A percentile compares a stretch with the other conserved stretches of the same genome.
phyloP scores from a whole-genome alignment of 2,797 vertebrate genomes.

The Cirrhinus mrigala region DNA sequence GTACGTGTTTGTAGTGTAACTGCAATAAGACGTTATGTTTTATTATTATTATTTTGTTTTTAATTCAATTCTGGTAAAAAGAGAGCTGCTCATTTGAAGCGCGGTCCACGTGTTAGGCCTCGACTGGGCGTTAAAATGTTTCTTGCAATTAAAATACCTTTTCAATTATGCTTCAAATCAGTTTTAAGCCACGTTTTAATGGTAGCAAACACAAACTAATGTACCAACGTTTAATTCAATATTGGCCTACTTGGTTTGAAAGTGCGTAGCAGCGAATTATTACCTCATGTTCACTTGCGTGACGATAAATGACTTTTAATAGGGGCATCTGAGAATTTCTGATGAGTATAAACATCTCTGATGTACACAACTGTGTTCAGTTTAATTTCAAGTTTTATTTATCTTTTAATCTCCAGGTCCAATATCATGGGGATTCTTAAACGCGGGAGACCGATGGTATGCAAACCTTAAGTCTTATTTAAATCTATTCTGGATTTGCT shows the following conservation, averaged over 20 bases:
- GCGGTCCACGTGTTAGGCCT: conserved; percentile 5
- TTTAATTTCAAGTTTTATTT: no score
- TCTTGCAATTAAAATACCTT: rapidly evolving
- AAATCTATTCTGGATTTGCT: conserved; percentile 55
- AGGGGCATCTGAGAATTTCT: conserved; percentile 83
- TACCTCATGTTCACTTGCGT: not conserved
- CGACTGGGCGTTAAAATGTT: no score
- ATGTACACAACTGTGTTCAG: conserved; percentile 53
- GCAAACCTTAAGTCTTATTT: rapidly evolving
- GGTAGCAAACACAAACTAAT: not conserved
- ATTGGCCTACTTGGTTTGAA: not conserved
- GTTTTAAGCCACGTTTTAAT: not conserved
- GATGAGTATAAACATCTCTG: conserved; percentile 81
- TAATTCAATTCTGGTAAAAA: not conserved
- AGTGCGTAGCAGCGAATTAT: not conserved
- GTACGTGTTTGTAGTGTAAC: rapidly evolving
- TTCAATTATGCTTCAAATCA: rapidly evolving
- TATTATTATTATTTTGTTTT: not conserved
- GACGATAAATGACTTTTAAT: conserved; percentile 81
- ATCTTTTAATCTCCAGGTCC: not conserved
- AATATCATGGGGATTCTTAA: no score
- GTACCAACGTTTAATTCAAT: not conserved
- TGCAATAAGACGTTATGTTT: rapidly evolving
- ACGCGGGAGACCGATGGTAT: not conserved
- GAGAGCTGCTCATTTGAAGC: not conserved